Conservation (phyloP, 2,888 invertebrate genomes). For the Synergus gifuensis region DNA sequence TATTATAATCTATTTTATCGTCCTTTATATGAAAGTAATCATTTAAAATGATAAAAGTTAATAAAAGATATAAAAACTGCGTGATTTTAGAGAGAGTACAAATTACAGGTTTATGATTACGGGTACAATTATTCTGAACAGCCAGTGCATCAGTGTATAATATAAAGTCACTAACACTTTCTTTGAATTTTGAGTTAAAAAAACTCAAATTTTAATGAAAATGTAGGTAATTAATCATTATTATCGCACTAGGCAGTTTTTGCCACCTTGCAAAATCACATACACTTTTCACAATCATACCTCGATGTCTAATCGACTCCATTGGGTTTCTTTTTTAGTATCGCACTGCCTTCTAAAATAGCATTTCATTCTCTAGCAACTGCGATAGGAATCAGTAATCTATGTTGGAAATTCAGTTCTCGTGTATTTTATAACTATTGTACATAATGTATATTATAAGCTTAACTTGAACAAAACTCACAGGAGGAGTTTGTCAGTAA, state of each 20-base stretch:
- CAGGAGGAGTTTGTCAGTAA: not conserved
- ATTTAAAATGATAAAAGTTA: constrained; percentile 32
- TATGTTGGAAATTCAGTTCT: constrained; percentile 28
- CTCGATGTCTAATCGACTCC: constrained; percentile 16
- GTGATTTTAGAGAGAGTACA: constrained; percentile 16
- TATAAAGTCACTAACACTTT: not conserved
- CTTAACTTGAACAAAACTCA: not conserved
- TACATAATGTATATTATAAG: constrained; percentile 3
- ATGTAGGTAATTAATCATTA: not conserved
- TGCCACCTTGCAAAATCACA: not conserved
- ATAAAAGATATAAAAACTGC: constrained; percentile 30
- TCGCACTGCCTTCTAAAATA: constrained; percentile 1
- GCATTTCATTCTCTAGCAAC: not conserved
- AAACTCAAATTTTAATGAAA: constrained; percentile 13
- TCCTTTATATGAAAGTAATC: constrained; percentile 24
- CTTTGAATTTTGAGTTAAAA: constrained; percentile 7
- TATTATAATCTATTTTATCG: constrained; percentile 22
- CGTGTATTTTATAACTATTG: constrained; percentile 12
- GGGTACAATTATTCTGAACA: constrained; percentile 25
- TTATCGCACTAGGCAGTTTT: constrained; percentile 19
- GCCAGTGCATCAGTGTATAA: constrained; percentile 7
- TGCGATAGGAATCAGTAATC: constrained; percentile 6
- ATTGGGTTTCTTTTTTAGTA: not conserved
- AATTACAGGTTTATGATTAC: constrained; percentile 9
- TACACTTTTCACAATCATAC: constrained; percentile 21